These are phyloP conservation scores for Tonatia bakeri DNA, from an alignment of 2,113 vertebrate genomes.

Conservation along the genomic window DNA sequence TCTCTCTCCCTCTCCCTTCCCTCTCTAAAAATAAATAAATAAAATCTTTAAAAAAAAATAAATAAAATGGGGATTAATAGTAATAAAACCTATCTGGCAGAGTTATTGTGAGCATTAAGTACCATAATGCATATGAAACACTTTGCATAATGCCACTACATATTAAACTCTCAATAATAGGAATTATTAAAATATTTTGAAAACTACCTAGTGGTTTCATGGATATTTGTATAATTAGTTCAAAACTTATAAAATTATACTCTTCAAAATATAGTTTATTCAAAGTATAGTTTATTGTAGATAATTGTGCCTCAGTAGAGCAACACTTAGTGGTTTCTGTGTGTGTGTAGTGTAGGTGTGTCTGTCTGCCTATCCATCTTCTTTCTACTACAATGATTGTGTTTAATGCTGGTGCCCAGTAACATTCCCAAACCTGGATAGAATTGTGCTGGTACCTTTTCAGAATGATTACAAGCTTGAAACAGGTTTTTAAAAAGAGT, in stretches of 20 bases:
- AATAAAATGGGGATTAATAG: slow-evolving; percentile 9
- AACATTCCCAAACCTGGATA: neutral
- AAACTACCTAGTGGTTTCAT: slow-evolving; percentile 4
- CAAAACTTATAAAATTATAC: neutral
- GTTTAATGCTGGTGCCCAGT: neutral
- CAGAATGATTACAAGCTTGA: neutral
- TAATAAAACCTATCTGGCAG: neutral
- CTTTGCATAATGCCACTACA: neutral
- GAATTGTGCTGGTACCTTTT: neutral
- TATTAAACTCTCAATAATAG: neutral
- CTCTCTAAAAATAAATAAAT: too few relatives aligned
- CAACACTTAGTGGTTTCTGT: neutral
- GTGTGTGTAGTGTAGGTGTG: neutral
- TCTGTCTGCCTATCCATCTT: neutral
- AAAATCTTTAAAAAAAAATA: too few relatives aligned
- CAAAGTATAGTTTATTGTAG: neutral
- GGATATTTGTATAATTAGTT: neutral
- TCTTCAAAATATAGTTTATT: neutral
- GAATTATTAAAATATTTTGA: neutral
- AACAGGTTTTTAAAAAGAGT: neutral
- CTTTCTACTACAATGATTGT: neutral
- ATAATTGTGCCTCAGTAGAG: neutral
- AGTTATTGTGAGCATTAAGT: neutral
- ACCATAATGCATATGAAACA: neutral
- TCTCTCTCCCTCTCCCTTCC: too few relatives aligned